phyloP scores from a whole-genome alignment of 1,140 invertebrate genomes.

The Callitettix versicolor region DNA sequence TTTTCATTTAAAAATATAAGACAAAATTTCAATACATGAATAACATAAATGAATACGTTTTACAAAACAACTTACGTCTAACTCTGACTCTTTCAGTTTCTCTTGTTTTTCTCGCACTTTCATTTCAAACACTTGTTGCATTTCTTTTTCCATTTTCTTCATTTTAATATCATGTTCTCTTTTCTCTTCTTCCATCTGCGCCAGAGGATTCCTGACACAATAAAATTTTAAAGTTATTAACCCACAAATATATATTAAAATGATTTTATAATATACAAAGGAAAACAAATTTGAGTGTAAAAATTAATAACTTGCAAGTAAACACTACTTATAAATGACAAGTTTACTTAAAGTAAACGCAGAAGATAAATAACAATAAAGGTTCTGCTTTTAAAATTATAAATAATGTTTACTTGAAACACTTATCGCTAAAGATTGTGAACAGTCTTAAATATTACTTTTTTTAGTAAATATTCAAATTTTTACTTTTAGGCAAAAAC shows the following conservation, averaged over 20 bases:
- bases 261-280: too few species aligned
- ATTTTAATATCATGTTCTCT: conserved; percentile 90
- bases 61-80: conserved; percentile 52
- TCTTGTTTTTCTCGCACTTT: conserved; percentile 84
- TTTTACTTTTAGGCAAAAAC: too few species aligned
- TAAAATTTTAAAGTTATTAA: neutral
- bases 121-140: conserved; percentile 87
- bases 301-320: neutral
- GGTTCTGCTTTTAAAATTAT: too few species aligned
- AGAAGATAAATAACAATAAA: too few species aligned
- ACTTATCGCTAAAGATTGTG: too few species aligned
- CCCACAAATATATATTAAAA: neutral
- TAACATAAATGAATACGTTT: conserved; percentile 14
- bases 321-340: neutral
- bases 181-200: conserved; percentile 96
- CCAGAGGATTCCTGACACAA: conserved; percentile 77
- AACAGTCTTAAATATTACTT: too few species aligned
- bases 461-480: too few species aligned
- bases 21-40: neutral
- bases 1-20: neutral
- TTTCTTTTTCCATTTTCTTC: conserved; percentile 92
- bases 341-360: too few species aligned
- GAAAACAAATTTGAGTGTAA: neutral
- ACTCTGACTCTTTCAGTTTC: conserved; percentile 85
- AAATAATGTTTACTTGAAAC: too few species aligned